A percentile compares a stretch with the other conserved stretches of the same genome.
Conservation (phyloP, 1,140 invertebrate genomes). For the Hypothenemus hampei region DNA sequence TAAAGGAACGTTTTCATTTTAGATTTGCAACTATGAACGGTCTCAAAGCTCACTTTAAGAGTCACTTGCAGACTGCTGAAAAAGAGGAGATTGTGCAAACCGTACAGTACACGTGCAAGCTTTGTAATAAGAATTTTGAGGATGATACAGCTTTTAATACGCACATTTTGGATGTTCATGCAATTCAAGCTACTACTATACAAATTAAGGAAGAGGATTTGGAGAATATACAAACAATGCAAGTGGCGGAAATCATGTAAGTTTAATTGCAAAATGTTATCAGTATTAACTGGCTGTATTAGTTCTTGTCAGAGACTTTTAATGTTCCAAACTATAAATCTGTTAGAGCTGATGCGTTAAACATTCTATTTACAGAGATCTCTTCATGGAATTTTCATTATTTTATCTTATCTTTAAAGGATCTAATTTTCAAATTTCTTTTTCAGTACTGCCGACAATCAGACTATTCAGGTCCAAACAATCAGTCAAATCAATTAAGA, state of each 20-base stretch:
- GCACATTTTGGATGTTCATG: constrained; percentile 17
- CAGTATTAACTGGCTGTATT: no score
- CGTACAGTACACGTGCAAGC: constrained; percentile 69
- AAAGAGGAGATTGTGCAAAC: constrained; percentile 16
- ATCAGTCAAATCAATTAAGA: constrained; percentile 21
- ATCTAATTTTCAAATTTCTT: constrained; percentile 16
- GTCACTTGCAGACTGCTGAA: constrained; percentile 51
- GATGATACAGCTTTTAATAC: constrained; percentile 30
- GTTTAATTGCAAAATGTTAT: constrained; percentile 20
- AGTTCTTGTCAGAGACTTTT: no score
- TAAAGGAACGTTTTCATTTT: constrained; percentile 13
- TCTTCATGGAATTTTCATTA: neutral
- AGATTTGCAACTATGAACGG: constrained; percentile 44
- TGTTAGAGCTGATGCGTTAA: no score
- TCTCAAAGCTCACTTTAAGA: constrained; percentile 41
- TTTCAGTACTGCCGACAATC: constrained; percentile 32
- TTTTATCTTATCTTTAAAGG: neutral
- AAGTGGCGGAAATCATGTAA: constrained; percentile 44
- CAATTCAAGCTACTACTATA: constrained; percentile 46
- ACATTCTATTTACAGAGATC: neutral
- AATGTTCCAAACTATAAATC: no score
- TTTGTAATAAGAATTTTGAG: constrained; percentile 68
- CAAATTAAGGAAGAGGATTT: constrained; percentile 42
- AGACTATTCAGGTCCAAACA: constrained; percentile 28
- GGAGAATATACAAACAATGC: constrained; percentile 40